These are phyloP conservation scores for Remorina albescens DNA, from an alignment of 2,797 vertebrate genomes.

Conservation along the genomic window DNA sequence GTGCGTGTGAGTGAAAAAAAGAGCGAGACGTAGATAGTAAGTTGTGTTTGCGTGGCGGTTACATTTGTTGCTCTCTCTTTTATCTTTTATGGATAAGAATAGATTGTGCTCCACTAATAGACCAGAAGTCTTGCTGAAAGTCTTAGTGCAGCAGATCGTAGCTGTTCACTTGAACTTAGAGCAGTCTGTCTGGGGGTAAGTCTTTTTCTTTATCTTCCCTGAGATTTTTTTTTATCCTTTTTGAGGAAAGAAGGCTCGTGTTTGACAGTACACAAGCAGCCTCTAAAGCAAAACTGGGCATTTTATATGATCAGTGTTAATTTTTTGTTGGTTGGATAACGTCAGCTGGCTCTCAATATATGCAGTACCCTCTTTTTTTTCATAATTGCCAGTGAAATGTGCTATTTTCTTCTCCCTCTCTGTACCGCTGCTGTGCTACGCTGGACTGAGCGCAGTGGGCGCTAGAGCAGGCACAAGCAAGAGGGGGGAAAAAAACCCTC, in stretches of 20 bases:
- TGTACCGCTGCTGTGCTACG: constrained; percentile 78
- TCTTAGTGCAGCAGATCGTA: constrained; percentile 27
- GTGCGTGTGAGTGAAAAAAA: constrained; percentile 39
- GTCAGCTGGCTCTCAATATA: constrained; percentile 46
- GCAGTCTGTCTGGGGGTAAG: constrained; percentile 48
- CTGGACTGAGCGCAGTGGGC: constrained; percentile 80
- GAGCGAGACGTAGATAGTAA: constrained; percentile 51
- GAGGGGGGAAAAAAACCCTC: constrained; percentile 55
- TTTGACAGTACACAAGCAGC: constrained; percentile 28
- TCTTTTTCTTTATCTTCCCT: constrained; percentile 68
- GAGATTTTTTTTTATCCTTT: constrained; percentile 36
- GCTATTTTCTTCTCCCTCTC: constrained; percentile 69
- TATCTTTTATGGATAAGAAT: constrained; percentile 68
- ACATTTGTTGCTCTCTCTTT: constrained; percentile 67
- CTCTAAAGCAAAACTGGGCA: constrained; percentile 15
- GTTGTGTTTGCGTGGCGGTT: constrained; percentile 55
- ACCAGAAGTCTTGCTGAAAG: constrained; percentile 34
- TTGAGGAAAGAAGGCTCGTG: constrained; percentile 44
- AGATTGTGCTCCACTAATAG: constrained; percentile 47
- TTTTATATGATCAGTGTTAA: constrained; percentile 28
- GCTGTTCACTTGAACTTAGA: constrained; percentile 42
- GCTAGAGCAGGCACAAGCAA: constrained; percentile 70
- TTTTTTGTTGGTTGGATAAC: constrained; percentile 49
- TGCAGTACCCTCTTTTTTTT: constrained; percentile 33
- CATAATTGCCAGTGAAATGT: constrained; percentile 75